A percentile compares a stretch with the other conserved stretches of the same genome.
Conservation (phyloP, 2,113 vertebrate genomes). For the Xiphophorus couchianus region DNA sequence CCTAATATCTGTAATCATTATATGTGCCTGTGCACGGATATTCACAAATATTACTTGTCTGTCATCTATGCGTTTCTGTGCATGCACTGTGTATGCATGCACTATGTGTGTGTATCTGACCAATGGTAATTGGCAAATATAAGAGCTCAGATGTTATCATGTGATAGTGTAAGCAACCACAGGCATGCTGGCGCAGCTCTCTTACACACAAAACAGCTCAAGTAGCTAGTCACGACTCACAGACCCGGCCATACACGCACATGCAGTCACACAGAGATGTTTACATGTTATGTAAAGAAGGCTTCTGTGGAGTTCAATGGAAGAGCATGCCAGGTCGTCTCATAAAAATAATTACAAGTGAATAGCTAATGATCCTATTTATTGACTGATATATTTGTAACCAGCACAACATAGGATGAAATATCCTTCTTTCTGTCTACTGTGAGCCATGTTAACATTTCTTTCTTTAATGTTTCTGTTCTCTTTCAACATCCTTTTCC, state of each 20-base stretch:
- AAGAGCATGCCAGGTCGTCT: constrained; percentile 52
- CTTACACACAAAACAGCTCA: constrained; percentile 31
- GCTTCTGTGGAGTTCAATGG: constrained; percentile 67
- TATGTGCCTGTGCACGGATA: neutral
- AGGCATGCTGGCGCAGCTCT: constrained; percentile 41
- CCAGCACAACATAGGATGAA: constrained; percentile 57
- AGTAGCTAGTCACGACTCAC: constrained; percentile 53
- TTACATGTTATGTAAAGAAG: constrained; percentile 52
- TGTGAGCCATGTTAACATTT: constrained; percentile 21
- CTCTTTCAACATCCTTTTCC: neutral
- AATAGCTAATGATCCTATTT: constrained; percentile 80
- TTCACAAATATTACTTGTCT: constrained; percentile 1
- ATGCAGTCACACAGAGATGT: constrained; percentile 8
- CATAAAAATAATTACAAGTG: constrained; percentile 75
- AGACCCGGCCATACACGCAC: constrained; percentile 1
- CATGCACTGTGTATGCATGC: neutral
- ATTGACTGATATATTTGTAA: constrained; percentile 78
- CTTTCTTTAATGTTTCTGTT: constrained; percentile 3
- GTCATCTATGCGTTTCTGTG: neutral
- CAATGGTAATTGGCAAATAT: constrained; percentile 14
- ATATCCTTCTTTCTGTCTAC: constrained; percentile 49
- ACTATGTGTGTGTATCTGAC: neutral
- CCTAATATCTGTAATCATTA: neutral
- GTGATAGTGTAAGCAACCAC: constrained; percentile 26
- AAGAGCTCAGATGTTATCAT: constrained; percentile 8